Evolutionary conservation across 2,113 vertebrate genomes (phyloP).

Genomic region (Boleophthalmus pectinirostris): DNA sequence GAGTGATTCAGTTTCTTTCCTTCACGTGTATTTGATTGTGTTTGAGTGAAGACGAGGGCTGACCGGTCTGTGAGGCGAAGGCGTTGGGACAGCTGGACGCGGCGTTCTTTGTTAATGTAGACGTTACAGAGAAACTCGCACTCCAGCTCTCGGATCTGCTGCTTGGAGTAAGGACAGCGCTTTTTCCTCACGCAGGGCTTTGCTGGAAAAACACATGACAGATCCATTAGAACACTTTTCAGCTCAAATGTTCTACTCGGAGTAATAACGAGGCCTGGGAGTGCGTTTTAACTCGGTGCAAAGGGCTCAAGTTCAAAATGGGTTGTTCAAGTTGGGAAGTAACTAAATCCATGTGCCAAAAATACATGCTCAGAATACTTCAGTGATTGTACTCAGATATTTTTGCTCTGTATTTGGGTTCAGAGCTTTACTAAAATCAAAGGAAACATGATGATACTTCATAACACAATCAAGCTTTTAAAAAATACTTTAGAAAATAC

Average conservation of each 20-base stretch:
- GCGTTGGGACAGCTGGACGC: constrained; percentile 87
- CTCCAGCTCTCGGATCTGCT: constrained; percentile 92
- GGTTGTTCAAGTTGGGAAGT: too few species aligned
- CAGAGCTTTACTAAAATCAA: too few species aligned
- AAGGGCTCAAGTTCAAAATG: constrained; percentile 11
- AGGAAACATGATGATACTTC: too few species aligned
- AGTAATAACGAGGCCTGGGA: background rate
- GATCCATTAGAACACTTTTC: background rate
- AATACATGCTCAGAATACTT: too few species aligned
- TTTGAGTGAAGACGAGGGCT: too few species aligned
- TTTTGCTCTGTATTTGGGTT: too few species aligned
- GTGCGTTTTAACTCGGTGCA: constrained; percentile 5
- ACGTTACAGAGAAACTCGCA: constrained; percentile 92
- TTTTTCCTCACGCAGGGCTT: constrained; percentile 84
- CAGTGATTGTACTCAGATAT: too few species aligned
- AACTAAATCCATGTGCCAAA: too few species aligned
- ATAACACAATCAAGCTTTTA: too few species aligned
- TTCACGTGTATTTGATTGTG: too few species aligned
- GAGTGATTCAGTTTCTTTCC: background rate
- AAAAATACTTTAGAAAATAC: too few species aligned
- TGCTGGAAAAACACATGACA: constrained; percentile 41
- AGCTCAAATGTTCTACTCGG: background rate
- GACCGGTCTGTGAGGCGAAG: constrained; percentile 69
- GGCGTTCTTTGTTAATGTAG: constrained; percentile 94
- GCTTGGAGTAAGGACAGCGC: constrained; percentile 92